Evolutionary conservation across 2,797 vertebrate species (phyloP).

Genomic region (Halcyon chelicuti): DNA sequence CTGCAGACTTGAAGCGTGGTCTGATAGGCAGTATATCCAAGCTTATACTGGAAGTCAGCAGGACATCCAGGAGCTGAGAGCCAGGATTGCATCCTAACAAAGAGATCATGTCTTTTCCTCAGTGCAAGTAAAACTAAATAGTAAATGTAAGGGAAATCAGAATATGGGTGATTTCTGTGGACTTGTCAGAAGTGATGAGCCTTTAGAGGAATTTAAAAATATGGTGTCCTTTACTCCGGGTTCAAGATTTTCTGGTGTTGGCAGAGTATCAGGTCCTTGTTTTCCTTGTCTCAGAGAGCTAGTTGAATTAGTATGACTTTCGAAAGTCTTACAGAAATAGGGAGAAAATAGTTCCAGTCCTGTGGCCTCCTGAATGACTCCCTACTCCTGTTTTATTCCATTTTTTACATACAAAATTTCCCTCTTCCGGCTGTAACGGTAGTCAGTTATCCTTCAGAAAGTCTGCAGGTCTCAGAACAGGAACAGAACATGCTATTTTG

Average conservation of each 20-base stretch:
- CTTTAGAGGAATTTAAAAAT: neutral
- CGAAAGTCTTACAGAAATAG: neutral
- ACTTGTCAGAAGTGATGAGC: neutral
- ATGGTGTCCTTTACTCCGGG: neutral
- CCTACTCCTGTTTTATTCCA: neutral
- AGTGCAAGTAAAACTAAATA: neutral
- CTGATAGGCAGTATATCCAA: neutral
- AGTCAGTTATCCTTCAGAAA: neutral
- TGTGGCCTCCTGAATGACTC: neutral
- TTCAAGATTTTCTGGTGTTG: neutral
- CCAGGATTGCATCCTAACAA: neutral
- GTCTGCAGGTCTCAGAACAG: neutral
- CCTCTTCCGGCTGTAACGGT: neutral
- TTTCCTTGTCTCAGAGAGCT: neutral
- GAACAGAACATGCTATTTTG: neutral
- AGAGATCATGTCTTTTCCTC: neutral
- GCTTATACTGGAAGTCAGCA: neutral
- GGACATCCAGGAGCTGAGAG: neutral
- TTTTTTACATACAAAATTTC: neutral
- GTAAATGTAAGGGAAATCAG: neutral
- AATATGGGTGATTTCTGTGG: neutral
- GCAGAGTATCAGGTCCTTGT: neutral
- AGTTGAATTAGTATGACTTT: neutral
- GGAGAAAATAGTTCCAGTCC: neutral
- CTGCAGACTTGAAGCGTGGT: neutral